Conservation (phyloP, 2,113 vertebrate genomes). For the Alectura lathami region DNA sequence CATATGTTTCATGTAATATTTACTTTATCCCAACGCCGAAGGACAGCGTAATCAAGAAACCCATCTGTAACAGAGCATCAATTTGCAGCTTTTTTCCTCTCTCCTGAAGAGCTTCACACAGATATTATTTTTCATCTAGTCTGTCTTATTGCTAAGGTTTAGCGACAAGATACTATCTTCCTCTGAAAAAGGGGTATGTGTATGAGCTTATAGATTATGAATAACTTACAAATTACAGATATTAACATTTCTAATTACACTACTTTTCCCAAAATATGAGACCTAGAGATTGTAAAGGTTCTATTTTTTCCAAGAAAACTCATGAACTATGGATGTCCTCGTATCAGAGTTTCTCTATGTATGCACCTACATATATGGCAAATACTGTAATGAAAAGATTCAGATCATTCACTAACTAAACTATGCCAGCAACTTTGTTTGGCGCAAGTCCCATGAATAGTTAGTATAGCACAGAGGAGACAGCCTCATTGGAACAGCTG, state of each 20-base stretch:
- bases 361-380: neutral
- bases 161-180: neutral
- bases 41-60: neutral
- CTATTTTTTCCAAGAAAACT: neutral
- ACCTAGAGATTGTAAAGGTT: neutral
- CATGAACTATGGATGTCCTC: neutral
- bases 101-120: neutral
- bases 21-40: neutral
- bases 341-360: neutral
- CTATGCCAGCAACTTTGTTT: neutral
- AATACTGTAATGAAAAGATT: neutral
- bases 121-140: neutral
- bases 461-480: neutral
- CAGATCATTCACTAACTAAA: neutral
- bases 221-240: neutral
- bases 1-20: neutral
- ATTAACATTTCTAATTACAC: neutral
- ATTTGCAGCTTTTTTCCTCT: neutral
- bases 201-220: neutral
- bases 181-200: neutral
- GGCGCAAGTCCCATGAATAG: fast-evolving
- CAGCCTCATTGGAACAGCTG: neutral
- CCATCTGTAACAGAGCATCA: neutral
- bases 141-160: neutral
- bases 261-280: neutral